Evolutionary conservation across 1,140 invertebrate species (phyloP).

Genomic region (Tenebrio molitor): DNA sequence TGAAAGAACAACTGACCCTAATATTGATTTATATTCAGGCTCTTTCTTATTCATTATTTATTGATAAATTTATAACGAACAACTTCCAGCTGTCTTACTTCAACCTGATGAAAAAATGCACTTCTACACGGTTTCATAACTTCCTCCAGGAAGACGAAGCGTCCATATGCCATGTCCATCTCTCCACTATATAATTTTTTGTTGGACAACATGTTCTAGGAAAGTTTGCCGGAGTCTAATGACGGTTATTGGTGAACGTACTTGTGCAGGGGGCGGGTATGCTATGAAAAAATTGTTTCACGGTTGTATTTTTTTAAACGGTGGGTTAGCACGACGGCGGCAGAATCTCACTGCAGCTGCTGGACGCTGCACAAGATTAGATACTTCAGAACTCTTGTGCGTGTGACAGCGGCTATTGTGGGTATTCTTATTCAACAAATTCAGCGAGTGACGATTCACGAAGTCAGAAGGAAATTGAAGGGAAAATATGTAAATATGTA

Average conservation of each 20-base stretch:
- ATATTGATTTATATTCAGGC: conserved; percentile 31
- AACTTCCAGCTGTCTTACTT: background rate
- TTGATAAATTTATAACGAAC: conserved; percentile 32
- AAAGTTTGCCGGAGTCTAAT: conserved; percentile 11
- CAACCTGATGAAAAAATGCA: background rate
- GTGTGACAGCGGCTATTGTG: conserved; percentile 97
- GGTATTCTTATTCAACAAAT: conserved; percentile 70
- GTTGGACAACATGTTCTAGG: background rate
- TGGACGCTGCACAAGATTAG: conserved; percentile 97
- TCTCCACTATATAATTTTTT: conserved; percentile 6
- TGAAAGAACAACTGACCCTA: conserved; percentile 27
- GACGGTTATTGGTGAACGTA: conserved; percentile 14
- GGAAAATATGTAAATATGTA: too few species aligned
- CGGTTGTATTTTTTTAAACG: background rate
- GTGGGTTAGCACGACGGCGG: background rate
- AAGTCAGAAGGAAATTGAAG: too few species aligned
- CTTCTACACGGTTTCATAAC: too few species aligned
- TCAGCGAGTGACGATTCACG: too few species aligned
- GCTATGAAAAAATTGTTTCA: background rate
- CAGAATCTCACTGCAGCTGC: conserved; percentile 83
- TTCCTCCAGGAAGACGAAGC: too few species aligned
- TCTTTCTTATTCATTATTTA: conserved; percentile 29
- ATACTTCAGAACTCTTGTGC: conserved; percentile 89
- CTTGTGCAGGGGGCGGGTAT: too few species aligned
- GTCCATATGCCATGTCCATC: too few species aligned